phyloP scores from a whole-genome alignment of 2,797 vertebrate genomes.

The Poeciliopsis paucimaculata region DNA sequence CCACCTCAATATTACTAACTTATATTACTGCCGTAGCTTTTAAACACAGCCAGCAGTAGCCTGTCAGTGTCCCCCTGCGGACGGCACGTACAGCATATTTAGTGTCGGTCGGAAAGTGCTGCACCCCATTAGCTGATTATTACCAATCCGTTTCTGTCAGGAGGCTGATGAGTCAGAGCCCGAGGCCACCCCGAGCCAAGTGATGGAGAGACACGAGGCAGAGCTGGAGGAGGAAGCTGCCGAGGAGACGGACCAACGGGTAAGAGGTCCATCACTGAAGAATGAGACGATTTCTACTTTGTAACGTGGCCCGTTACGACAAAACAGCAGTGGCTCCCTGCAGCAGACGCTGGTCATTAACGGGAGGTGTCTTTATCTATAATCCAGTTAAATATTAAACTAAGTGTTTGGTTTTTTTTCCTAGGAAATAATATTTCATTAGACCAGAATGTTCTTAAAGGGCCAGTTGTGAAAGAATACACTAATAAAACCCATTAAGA shows the following conservation, averaged over 20 bases:
- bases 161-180: constrained; percentile 54
- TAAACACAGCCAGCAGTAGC: not conserved
- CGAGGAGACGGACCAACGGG: constrained; percentile 43
- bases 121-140: not conserved
- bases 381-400: not conserved
- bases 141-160: constrained; percentile 34
- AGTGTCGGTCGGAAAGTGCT: not conserved
- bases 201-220: constrained; percentile 42
- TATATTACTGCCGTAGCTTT: not conserved
- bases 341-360: constrained; percentile 12
- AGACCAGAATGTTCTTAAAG: not conserved
- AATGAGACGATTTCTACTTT: not conserved
- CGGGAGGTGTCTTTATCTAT: constrained; percentile 29
- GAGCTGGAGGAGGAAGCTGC: constrained; percentile 50
- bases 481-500: too few relatives aligned
- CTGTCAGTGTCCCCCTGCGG: not conserved
- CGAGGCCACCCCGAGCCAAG: constrained; percentile 21
- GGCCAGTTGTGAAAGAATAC: too few relatives aligned
- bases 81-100: not conserved
- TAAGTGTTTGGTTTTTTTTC: not conserved
- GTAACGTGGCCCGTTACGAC: not conserved
- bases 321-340: not conserved
- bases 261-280: constrained; percentile 14
- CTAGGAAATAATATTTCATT: not conserved
- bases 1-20: not conserved